Base-by-base conservation (phyloP, 2,888 invertebrate genomes). In the Ectemnius continuus region DNA sequence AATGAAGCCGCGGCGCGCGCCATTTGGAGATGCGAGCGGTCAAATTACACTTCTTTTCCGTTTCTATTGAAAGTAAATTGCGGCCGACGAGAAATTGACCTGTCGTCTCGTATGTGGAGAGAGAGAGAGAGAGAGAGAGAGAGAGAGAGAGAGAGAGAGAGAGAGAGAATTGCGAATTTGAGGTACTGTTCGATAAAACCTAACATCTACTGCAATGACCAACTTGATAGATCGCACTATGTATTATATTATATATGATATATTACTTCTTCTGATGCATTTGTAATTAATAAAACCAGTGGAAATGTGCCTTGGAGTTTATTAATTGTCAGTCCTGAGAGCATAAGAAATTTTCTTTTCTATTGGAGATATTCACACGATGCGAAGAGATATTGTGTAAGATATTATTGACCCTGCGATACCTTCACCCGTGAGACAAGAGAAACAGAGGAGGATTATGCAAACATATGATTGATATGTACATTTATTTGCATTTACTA, bases 401-500 rank as follows among this genome's bases (percentile, higher is more conserved):
- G 18, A 45, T 4, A 6, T 62, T 4, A n/a, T 62, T 1, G 23
- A 8, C 2, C 47, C 45, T 26, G 16, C 16, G n/a, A 16, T 5
- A 28, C 3, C 5, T 65, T 28, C 8, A n/a, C 64, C n/a, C 64
- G 14, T 20, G 28, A 56, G 60, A 26, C 28, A 58, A 26, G 11
- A 56, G 2, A 47, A n/a, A 18, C 28, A 58, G 18, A 67, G 36
- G 13, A 28, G 2, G 57, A 58, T 45, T 48, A 23, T 61, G 11
- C 65, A 18, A 48, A 47, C 45, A 20, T 77, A 66, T 48, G 75
- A 75, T 72, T 84, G 74, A 79, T 85, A 85, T 87, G 85, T 86
- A 86, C 87, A 87, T 86, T 87, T 84, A 88, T 84, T 75, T 78
- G 75, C 61, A 69, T 76, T 73, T 83, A 76, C 70, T 64, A 81